Percentiles rank a stretch among this genome's conserved stretches.
These are phyloP conservation scores for Syrmaticus mikado DNA, from an alignment of 2,113 vertebrate genomes.

Conservation along the genomic window DNA sequence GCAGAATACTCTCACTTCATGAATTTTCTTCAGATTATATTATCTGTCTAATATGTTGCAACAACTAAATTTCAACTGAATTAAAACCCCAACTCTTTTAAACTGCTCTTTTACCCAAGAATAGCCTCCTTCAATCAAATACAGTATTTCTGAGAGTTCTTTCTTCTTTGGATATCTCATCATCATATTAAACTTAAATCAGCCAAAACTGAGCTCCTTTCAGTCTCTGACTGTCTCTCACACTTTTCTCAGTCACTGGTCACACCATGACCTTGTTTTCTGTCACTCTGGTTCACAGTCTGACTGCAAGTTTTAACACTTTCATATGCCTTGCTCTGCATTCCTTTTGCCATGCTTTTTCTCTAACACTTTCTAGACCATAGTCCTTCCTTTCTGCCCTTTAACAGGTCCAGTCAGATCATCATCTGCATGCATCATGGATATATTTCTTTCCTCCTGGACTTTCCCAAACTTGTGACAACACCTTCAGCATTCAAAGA, in stretches of 20 bases:
- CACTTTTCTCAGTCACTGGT: not conserved
- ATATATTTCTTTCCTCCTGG: not conserved
- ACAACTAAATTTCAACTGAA: not conserved
- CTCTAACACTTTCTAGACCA: not conserved
- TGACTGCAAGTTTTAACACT: not conserved
- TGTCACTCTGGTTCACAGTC: not conserved
- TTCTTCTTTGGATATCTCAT: not conserved
- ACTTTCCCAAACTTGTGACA: not conserved
- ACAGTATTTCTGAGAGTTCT: not conserved
- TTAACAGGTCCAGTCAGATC: not conserved
- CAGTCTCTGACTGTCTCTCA: not conserved
- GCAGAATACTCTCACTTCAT: not conserved
- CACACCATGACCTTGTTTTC: not conserved
- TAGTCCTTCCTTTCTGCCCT: not conserved
- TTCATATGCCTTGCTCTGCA: not conserved
- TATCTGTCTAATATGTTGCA: not conserved
- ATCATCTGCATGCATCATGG: not conserved
- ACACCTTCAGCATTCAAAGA: not conserved
- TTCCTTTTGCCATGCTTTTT: not conserved
- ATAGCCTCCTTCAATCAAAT: not conserved
- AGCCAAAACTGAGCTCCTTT: not conserved
- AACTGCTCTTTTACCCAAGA: not conserved
- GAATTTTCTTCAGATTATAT: not conserved
- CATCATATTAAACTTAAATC: not conserved
- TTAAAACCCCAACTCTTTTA: not conserved